phyloP scores from a whole-genome alignment of 2,797 vertebrate species.

The Betta splendens region DNA sequence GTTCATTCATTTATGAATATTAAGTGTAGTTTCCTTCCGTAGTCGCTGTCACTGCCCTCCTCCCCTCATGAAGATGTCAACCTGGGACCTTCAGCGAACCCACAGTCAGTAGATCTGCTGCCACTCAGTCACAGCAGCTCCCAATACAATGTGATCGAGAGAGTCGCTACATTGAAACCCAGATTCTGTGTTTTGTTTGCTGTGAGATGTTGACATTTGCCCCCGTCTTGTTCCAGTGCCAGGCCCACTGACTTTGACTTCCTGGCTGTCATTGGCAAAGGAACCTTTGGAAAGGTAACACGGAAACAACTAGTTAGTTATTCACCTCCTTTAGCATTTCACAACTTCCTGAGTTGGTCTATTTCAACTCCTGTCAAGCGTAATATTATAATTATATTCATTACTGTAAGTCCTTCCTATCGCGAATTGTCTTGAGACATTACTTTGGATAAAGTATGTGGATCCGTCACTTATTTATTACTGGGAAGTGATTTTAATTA shows the following conservation, averaged over 20 bases:
- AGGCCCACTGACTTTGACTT: constrained; percentile 99
- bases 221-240: constrained; percentile 82
- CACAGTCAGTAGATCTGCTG: constrained; percentile 87
- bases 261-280: constrained; percentile 96
- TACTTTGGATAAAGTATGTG: too few relatives aligned
- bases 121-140: neutral
- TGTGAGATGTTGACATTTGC: constrained; percentile 1
- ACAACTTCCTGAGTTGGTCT: too few relatives aligned
- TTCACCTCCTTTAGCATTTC: too few relatives aligned
- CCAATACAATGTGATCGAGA: neutral
- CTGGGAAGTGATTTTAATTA: too few relatives aligned
- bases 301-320: constrained; percentile 19
- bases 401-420: too few relatives aligned
- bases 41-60: constrained; percentile 74
- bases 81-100: constrained; percentile 95
- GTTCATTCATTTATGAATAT: too few relatives aligned
- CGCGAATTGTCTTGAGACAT: too few relatives aligned
- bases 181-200: neutral
- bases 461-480: too few relatives aligned
- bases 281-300: constrained; percentile 95
- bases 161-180: too few relatives aligned
- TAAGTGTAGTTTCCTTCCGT: constrained; percentile 9
- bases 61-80: constrained; percentile 85
- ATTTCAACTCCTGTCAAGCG: too few relatives aligned
- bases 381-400: too few relatives aligned